Evolutionary conservation across 1,140 invertebrate species (phyloP).

Genomic region (Neodiprion virginianus): DNA sequence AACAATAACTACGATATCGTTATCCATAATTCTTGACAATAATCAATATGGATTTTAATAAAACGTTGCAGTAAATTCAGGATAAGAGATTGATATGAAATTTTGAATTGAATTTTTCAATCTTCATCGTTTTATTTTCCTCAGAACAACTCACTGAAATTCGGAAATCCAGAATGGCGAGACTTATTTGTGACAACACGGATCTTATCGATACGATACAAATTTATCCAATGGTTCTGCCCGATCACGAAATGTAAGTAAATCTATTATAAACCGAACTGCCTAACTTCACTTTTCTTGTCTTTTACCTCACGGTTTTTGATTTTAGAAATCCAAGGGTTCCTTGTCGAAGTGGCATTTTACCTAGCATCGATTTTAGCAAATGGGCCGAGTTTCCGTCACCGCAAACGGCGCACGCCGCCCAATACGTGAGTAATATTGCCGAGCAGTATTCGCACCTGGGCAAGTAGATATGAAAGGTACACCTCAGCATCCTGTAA

Average conservation of each 20-base stretch:
- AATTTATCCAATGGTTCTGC: conserved; percentile 90
- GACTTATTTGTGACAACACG: conserved; percentile 95
- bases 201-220: conserved; percentile 93
- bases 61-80: no score
- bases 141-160: conserved; percentile 90
- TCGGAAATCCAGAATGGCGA: conserved; percentile 82
- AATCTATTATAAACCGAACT: background rate
- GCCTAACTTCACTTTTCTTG: background rate
- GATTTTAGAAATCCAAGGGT: conserved; percentile 84
- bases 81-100: no score
- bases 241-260: conserved; percentile 90
- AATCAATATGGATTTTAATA: no score
- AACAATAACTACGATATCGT: background rate
- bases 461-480: conserved; percentile 64
- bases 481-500: background rate
- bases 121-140: conserved; percentile 36
- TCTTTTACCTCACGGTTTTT: conserved; percentile 25
- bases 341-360: conserved; percentile 84
- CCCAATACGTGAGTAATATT: conserved; percentile 72
- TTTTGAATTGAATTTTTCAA: background rate
- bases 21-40: no score
- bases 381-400: conserved; percentile 83
- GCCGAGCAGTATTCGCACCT: conserved; percentile 62
- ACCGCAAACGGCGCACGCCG: conserved; percentile 51
- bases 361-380: conserved; percentile 84